Base-by-base conservation (phyloP, 2,797 vertebrate genomes). In the Australoheros facetus region DNA sequence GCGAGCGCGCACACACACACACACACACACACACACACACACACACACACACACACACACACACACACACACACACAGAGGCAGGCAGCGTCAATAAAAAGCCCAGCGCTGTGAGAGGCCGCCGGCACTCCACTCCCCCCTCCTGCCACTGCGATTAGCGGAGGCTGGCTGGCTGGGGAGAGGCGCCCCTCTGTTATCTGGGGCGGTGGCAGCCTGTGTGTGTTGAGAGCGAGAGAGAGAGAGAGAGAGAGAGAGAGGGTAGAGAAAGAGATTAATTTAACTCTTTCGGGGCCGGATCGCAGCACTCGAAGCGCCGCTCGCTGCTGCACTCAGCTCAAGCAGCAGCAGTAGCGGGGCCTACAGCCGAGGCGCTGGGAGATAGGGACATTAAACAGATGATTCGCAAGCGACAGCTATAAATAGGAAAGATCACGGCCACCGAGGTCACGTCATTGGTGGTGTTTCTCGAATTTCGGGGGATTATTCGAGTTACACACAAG, bases 111-210 rank as follows among this genome's bases (percentile, higher is more conserved):
- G 92, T 90, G 92, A 93, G 92, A 93, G 92, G 92, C 93, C 91
- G 92, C 92, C 92, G 89, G 93, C 93, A 87, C 92, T 93, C 90
- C 89, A 88, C 87, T 79, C 85, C 90, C 90, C 83, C 90, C 90
- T 87, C 91, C 90, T 93, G 90, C 91, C 91, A 93, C 93, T 91
- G 92, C 93, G 93, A 93, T 94, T 94, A 92, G 92, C 93, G 89
- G 91, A 93, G 90, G 92, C 91, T 91, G 93, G 92, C 93, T 93
- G 91, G 92, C 91, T 92, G 87, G 91, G 91, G 94, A 92, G 93
- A 92, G 93, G 93, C 93, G 92, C 93, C 93, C 93, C 93, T 94
- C 93, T 93, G 92, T 94, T 94, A 94, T 94, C 93, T 94, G 93
- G 94, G 93, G 92, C 91, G 94, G 93, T 93, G 93, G 93, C 93